Evolutionary conservation across 1,140 invertebrate species (phyloP).

Genomic region (Platorchestia sp.): DNA sequence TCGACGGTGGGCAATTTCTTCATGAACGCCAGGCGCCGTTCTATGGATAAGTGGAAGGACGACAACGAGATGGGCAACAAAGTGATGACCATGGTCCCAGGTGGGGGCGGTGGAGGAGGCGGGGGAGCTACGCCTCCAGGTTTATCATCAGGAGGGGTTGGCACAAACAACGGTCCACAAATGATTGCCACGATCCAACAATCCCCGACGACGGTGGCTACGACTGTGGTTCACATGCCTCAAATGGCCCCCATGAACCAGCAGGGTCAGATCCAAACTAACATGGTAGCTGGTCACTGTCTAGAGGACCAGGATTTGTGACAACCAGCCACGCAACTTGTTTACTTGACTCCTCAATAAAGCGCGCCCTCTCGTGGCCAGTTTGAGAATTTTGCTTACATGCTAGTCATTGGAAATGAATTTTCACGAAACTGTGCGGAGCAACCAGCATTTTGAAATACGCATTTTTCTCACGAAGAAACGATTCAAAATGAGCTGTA

Average conservation of each 20-base stretch:
- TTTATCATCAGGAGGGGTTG: slow-evolving; percentile 58
- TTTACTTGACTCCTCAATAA: slow-evolving; percentile 66
- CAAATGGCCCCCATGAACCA: slow-evolving; percentile 63
- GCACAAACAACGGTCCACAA: slow-evolving; percentile 44
- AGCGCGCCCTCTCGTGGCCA: background rate
- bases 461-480: background rate
- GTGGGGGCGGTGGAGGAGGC: slow-evolving; percentile 73
- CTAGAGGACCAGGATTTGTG: slow-evolving; percentile 67
- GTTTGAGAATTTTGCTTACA: background rate
- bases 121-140: slow-evolving; percentile 58
- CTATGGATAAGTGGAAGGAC: slow-evolving; percentile 99
- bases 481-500: background rate
- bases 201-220: slow-evolving; percentile 55
- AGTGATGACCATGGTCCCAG: slow-evolving; percentile 74
- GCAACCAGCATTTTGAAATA: background rate
- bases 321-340: slow-evolving; percentile 64
- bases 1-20: slow-evolving; percentile 99
- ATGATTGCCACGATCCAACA: slow-evolving; percentile 44
- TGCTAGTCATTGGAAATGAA: background rate
- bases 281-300: slow-evolving; percentile 65
- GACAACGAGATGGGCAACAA: slow-evolving; percentile 73
- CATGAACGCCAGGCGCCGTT: slow-evolving; percentile 98
- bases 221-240: slow-evolving; percentile 65
- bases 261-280: slow-evolving; percentile 59
- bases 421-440: background rate